Base-by-base conservation (phyloP, 2,888 invertebrate genomes). In the Parnassius apollo region DNA sequence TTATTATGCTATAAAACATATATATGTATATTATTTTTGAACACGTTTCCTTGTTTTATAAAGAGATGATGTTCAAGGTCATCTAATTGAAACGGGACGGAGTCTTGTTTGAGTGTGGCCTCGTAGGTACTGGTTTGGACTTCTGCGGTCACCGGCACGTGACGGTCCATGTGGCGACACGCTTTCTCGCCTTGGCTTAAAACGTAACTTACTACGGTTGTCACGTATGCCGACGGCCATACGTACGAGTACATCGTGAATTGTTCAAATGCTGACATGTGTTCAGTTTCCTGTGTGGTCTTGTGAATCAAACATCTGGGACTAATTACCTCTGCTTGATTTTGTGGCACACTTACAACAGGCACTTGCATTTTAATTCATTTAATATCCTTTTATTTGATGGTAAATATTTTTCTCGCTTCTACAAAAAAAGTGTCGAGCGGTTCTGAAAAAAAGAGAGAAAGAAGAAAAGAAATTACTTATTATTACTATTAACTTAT, bases 121-220 rank as follows among this genome's bases (percentile, higher is more conserved):
- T 52, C 52, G 46, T 59, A 53, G 53, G 61, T 42, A 57, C 50
- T 45, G 50, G 57, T 52, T 48, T 53, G 59, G 51, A n/a, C 25
- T n/a, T 13, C 61, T 52, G 53, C 57, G 44, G 51, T 51, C 57
- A 45, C 42, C 53, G 13, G 48, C 50, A 61, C 62, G 51, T 52
- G 58, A 50, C 57, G 57, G 61, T 56, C 58, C 65, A 62, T 65
- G 60, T 58, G 67, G 45, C 65, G 70, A 67, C 68, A 69, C 65
- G 66, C 71, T 70, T 71, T 71, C 70, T 68, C 58, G 67, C 65
- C 50, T 57, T 55, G 35, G 51, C 61, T 71, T 67, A 64, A 54
- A 65, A 57, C 51, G 55, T 61, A 12, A 51, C 57, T 64, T 52
- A 63, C 57, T 52, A 69, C 65, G 66, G 58, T 50, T 53, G 61